These are phyloP conservation scores for Poeciliopsis occidentalis DNA, from an alignment of 2,113 vertebrate genomes.

Conservation along the genomic window DNA sequence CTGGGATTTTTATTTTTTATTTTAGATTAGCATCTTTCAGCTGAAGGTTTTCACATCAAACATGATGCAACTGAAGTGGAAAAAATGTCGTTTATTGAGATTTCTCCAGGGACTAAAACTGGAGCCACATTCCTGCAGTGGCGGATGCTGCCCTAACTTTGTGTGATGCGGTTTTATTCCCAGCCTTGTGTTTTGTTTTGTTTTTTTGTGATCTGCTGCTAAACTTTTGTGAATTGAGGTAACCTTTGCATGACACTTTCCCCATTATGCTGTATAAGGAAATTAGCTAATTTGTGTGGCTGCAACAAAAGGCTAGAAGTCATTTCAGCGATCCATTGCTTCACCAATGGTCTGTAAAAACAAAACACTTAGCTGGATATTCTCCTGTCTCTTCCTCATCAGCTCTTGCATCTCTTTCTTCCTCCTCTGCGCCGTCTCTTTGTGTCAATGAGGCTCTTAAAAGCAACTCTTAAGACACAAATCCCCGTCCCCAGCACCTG, in stretches of 20 bases:
- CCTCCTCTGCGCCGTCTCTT: background rate
- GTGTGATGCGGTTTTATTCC: background rate
- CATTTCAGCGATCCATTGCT: conserved; percentile 49
- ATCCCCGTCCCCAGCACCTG: conserved; percentile 49
- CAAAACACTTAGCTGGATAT: conserved; percentile 31
- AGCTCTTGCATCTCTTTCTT: background rate
- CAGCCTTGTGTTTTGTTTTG: background rate
- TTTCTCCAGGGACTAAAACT: conserved; percentile 33
- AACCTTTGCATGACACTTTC: conserved; percentile 55
- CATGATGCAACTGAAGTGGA: conserved; percentile 36
- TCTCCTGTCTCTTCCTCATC: conserved; percentile 13
- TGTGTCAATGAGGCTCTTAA: conserved; percentile 32
- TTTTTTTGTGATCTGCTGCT: background rate
- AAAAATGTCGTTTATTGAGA: conserved; percentile 39
- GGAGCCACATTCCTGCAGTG: conserved; percentile 2
- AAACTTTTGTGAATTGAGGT: conserved; percentile 58
- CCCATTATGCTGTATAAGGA: conserved; percentile 20
- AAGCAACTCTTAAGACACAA: conserved; percentile 32
- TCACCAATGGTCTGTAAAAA: conserved; percentile 46
- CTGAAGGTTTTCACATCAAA: conserved; percentile 25
- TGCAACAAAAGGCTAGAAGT: conserved; percentile 49
- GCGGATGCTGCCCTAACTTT: conserved; percentile 5
- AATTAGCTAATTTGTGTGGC: conserved; percentile 50
- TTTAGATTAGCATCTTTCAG: conserved; percentile 21
- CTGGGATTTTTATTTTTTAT: conserved; percentile 3